Evolutionary conservation across 2,888 invertebrate species (phyloP).

Genomic region (Xestia ashworthii): DNA sequence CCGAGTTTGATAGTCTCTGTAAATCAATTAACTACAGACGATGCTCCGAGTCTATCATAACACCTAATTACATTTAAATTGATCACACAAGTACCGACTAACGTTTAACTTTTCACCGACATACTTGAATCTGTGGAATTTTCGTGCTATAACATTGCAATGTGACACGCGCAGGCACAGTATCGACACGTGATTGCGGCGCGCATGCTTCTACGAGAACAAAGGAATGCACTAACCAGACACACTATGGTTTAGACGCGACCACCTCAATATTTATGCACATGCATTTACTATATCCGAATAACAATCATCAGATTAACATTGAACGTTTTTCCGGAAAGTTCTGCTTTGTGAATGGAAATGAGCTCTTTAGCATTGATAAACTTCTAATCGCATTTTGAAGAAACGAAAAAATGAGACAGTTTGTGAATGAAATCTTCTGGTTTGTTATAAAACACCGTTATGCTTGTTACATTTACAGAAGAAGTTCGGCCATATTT

Average conservation of each 20-base stretch:
- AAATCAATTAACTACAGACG: conserved; percentile 26
- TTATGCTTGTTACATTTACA: conserved; percentile 44
- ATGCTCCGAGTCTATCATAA: conserved; percentile 30
- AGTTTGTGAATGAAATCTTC: conserved; percentile 20
- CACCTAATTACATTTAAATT: conserved; percentile 22
- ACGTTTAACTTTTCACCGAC: conserved; percentile 15
- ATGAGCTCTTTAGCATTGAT: not conserved
- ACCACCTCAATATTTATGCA: conserved; percentile 46
- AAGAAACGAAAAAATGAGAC: not conserved
- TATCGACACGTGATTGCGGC: conserved; percentile 62
- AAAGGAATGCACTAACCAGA: conserved; percentile 65
- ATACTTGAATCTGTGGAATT: conserved; percentile 40
- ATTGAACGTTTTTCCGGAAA: conserved; percentile 35
- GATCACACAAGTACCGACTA: conserved; percentile 4
- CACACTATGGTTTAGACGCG: conserved; percentile 43
- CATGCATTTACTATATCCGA: conserved; percentile 41
- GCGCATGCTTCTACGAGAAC: conserved; percentile 61
- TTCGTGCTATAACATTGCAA: conserved; percentile 58
- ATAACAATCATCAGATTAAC: conserved; percentile 41
- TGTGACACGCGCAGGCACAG: conserved; percentile 60
- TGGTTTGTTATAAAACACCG: conserved; percentile 28
- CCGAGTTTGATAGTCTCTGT: conserved; percentile 27
- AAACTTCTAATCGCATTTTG: not conserved
- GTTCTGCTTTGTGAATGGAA: conserved; percentile 15
- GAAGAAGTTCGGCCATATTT: conserved; percentile 57